phyloP scores from a whole-genome alignment of 2,113 vertebrate species.

The Cromileptes altivelis region DNA sequence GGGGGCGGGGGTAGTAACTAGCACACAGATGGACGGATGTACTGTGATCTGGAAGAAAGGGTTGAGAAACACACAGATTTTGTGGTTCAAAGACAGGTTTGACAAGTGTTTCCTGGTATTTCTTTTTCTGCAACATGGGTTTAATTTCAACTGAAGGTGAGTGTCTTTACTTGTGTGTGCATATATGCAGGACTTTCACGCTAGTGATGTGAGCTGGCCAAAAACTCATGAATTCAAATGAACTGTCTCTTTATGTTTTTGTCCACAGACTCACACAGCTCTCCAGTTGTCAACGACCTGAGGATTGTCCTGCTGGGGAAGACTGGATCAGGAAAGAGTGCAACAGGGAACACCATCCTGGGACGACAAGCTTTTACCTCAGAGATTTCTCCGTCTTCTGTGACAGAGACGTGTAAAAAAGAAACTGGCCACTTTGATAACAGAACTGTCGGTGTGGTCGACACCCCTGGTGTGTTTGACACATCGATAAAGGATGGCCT shows the following conservation, averaged over 20 bases:
- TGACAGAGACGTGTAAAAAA: conserved; percentile 18
- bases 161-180: not conserved
- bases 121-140: conserved; percentile 23
- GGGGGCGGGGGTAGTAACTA: not conserved
- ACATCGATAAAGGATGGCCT: not conserved
- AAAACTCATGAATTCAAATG: not conserved
- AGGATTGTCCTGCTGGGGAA: conserved; percentile 73
- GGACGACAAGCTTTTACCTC: conserved; percentile 28
- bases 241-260: not conserved
- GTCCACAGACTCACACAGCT: conserved; percentile 20
- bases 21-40: rapidly evolving
- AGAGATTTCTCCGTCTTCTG: not conserved
- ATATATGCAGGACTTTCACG: not conserved
- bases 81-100: not conserved
- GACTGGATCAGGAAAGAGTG: conserved; percentile 73
- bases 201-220: not conserved
- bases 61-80: rapidly evolving
- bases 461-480: conserved; percentile 79
- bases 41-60: not conserved
- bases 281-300: not conserved
- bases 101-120: not conserved
- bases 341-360: conserved; percentile 75
- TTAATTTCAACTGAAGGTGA: not conserved
- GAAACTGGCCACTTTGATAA: not conserved
- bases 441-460: conserved; percentile 58